Evolutionary conservation across 2,797 vertebrate genomes (phyloP), one percentile per base, ranked within the genome.

Genomic region (Molothrus aeneus): DNA sequence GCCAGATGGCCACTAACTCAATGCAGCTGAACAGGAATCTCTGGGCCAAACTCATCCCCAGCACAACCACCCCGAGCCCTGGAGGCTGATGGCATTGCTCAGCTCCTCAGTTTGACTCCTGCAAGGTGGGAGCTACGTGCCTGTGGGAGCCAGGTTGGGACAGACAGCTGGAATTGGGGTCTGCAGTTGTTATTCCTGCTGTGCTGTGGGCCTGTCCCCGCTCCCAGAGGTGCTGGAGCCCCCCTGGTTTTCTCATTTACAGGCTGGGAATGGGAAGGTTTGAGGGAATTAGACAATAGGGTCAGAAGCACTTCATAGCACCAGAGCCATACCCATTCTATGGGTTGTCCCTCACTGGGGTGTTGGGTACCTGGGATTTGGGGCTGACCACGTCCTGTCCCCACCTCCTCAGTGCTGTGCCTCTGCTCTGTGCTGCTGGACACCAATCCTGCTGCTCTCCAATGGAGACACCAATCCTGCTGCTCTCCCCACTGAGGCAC

Each of bases 1-100:
- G 81, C 97, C 97, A 97, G 97, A 97, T 98, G 97, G 97, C 85
- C 45, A 7, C 22, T 69, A 91, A 90, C 61, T 75, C 95, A 45
- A 2, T 40, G 94, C 95, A 96, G 95, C 96, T 94, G 95, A 96
- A 60, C 80, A 80, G 38, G 32, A 83, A 88, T 68, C 83, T 28
- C 86, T 8, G 57, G 91, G 92, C 92, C 95, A 97, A 92, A 86
- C 26, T 14, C 91, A 80, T 56, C 73, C 48, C 92, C 93, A 77
- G 48, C 59, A n/a, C 96, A 92, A 90, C 48, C 71, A 90, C 77
- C 80, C 42, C 1, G 10, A 66, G 77, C 75, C 78, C 60, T 31
- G 57, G 29, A 38, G 90, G 65, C 80, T 83, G 15, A 40, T 14
- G 1, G 9, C 25, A 60, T 1, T 0, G 28, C 90, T 74, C 26